Percentiles rank a stretch among this genome's conserved stretches.
phyloP scores from a whole-genome alignment of 1,140 invertebrate genomes.

The Micrasema minimum region DNA sequence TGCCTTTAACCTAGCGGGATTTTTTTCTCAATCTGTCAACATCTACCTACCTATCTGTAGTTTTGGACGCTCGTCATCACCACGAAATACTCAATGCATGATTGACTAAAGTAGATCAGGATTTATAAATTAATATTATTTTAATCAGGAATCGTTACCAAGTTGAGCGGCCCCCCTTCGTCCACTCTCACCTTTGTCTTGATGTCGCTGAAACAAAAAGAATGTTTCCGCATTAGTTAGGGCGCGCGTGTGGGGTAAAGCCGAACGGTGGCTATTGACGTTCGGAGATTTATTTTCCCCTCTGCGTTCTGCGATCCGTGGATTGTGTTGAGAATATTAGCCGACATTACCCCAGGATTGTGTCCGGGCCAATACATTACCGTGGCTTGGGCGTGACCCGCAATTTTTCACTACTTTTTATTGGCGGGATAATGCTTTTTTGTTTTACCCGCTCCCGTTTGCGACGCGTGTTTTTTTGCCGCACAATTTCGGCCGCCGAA shows the following conservation, averaged over 20 bases:
- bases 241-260: constrained; percentile 12
- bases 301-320: constrained; percentile 42
- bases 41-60: too few relatives aligned
- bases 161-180: too few relatives aligned
- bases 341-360: constrained; percentile 43
- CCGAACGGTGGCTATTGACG: constrained; percentile 21
- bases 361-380: constrained; percentile 50
- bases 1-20: too few relatives aligned
- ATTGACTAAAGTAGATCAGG: too few relatives aligned
- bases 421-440: constrained; percentile 50
- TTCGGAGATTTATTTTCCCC: constrained; percentile 46
- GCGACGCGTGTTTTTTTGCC: constrained; percentile 17
- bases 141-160: too few relatives aligned
- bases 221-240: constrained; percentile 48
- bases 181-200: neutral
- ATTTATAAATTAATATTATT: too few relatives aligned
- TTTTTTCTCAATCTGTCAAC: too few relatives aligned
- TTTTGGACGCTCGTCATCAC: too few relatives aligned
- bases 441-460: constrained; percentile 32
- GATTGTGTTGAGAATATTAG: constrained; percentile 53
- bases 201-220: constrained; percentile 51
- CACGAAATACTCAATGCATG: too few relatives aligned
- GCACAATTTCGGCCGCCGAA: constrained; percentile 15
- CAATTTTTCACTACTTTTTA: constrained; percentile 54
- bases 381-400: constrained; percentile 48